Evolutionary conservation across 2,113 vertebrate genomes (phyloP).

Genomic region (Heptranchias perlo): DNA sequence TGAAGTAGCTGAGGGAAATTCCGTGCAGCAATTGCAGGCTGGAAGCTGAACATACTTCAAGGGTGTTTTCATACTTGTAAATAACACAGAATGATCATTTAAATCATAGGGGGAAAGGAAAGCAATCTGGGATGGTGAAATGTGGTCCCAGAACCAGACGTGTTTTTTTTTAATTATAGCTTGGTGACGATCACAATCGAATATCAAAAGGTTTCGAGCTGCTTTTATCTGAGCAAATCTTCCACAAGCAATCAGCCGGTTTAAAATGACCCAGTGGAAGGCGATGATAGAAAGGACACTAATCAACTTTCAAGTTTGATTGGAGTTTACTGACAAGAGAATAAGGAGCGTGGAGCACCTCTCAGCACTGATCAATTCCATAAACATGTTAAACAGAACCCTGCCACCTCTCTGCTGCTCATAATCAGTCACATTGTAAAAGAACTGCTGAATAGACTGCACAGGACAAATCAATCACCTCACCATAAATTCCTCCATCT

Average conservation of each 20-base stretch:
- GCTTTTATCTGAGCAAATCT: neutral
- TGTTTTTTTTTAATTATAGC: neutral
- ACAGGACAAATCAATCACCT: neutral
- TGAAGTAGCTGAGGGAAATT: neutral
- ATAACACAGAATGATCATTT: neutral
- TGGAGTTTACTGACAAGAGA: neutral
- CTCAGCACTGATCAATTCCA: neutral
- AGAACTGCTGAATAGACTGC: neutral
- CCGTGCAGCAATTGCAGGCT: too few relatives aligned
- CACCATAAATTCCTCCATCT: neutral
- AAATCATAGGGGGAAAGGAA: neutral
- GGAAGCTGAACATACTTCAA: too few relatives aligned
- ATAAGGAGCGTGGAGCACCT: neutral
- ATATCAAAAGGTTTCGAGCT: too few relatives aligned
- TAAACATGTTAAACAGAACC: neutral
- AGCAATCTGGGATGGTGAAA: neutral
- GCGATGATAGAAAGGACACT: neutral
- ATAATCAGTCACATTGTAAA: neutral
- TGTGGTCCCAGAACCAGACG: neutral
- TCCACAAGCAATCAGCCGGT: neutral
- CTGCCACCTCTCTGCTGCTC: neutral
- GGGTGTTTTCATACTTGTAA: too few relatives aligned
- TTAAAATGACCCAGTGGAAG: neutral
- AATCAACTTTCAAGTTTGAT: neutral
- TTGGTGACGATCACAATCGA: too few relatives aligned